Evolutionary conservation across 1,140 invertebrate species (phyloP), one percentile per base, ranked within the genome.

Genomic region (Drosophila kikkawai): DNA sequence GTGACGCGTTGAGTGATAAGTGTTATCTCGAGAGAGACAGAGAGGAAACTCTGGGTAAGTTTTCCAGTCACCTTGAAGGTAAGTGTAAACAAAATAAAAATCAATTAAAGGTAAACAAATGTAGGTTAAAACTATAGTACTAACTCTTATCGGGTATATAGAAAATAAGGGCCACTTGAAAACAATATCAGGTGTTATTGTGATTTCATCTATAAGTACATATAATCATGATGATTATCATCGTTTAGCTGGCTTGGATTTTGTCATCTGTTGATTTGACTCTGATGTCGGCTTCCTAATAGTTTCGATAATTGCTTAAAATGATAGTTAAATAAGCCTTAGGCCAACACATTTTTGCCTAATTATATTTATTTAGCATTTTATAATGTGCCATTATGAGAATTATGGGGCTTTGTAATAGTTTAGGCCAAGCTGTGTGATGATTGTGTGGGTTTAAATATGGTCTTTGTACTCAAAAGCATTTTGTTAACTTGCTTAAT

Each of bases 31-130:
- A 51, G 45, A 70, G 53, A 13, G 45, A 69, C 44, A 13, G 34
- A 41, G 11, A 12, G 37, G 68, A 73, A 48, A 60, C 19, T 22
- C 42, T 50, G 32, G 69, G 70, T 74, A 74, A 74, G 70, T 74
- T 74, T 73, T 73, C 17, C 66, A 44, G 22, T 51, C 45, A 17
- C 53, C 67, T 51, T 44, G 29, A 42, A 74, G 70, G 70, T 74
- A 74, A 73, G 70, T 60, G 32, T 44, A n/a, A 51, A 17, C 6
- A 37, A 36, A 42, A 70, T 34, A 70, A 45, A 29, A 15, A 17
- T 12, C 22, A 48, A 48, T 48, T 48, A 50, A 39, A n/a, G 22
- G 15, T 53, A 29, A 50, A 12, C 36, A 37, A 11, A 13, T 36
- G 7, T 22, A 1, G 19, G 45, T 45, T 13, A 13, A 22, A 45